Percentiles rank a stretch among this genome's conserved stretches.
Conservation (phyloP, 1,140 invertebrate genomes). For the Calliopsis andreniformis region DNA sequence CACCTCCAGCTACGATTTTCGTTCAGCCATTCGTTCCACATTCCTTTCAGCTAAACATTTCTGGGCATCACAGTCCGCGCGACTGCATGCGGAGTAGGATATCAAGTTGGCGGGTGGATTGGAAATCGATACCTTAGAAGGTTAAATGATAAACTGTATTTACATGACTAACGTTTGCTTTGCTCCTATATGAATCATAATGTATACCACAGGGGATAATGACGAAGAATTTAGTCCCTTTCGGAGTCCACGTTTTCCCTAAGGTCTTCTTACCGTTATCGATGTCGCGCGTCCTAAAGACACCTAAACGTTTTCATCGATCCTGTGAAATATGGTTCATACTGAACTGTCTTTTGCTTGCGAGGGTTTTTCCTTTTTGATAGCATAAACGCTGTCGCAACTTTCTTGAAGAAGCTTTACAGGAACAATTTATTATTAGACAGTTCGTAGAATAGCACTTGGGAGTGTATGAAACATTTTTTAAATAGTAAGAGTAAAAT, state of each 20-base stretch:
- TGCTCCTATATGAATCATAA: conserved; percentile 24
- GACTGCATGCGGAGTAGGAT: neutral
- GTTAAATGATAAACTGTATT: conserved; percentile 34
- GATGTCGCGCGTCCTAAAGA: neutral
- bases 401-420: too few species aligned
- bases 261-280: neutral
- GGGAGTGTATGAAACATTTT: too few species aligned
- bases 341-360: too few species aligned
- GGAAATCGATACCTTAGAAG: conserved; percentile 38
- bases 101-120: conserved; percentile 2
- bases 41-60: conserved; percentile 22
- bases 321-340: neutral
- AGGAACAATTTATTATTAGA: too few species aligned
- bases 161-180: conserved; percentile 27
- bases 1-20: too few species aligned
- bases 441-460: too few species aligned
- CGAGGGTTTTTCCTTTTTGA: too few species aligned
- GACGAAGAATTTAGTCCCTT: conserved; percentile 32
- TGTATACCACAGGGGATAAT: conserved; percentile 20
- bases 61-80: neutral
- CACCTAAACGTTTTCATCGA: neutral
- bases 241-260: neutral
- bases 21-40: conserved; percentile 6
- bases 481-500: too few species aligned
- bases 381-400: too few species aligned